Evolutionary conservation across 2,113 vertebrate genomes (phyloP), one percentile per base, ranked within the genome.

Genomic region (Hippocampus barbouri): DNA sequence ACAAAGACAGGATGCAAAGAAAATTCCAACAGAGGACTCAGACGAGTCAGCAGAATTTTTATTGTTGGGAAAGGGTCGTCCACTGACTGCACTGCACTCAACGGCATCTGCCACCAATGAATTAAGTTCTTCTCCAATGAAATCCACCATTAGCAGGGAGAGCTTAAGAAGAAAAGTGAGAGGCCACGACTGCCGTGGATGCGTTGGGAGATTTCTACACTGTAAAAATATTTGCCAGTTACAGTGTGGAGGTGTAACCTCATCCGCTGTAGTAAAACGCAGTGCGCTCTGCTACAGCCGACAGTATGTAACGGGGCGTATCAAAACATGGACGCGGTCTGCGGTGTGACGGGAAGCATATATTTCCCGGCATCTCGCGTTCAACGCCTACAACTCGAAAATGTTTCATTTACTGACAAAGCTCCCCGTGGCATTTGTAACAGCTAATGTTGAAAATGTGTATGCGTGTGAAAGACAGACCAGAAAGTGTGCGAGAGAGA

Each of bases 1-100:
- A 40, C 61, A 63, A 63, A 40, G 61, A 41, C 61, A 41, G 61
- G 61, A 63, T 63, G 20, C 10, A 63, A 65, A 43, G 40, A 65
- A 43, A 65, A 65, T 63, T 56, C 53, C 23, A 27, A 59, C 11
- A 59, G 9, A 56, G n/a, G n/a, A 59, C 25, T 25, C 7, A 9
- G 40, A 23, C 40, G 2, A 65, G 40, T 41, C 40, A 65, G 40
- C 20, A n/a, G 62, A 43, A 43, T 65, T 65, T 65, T 40, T 65
- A 11, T 65, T 7, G 38, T 43, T 65, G 43, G 4, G 21, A 65
- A 43, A 14, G 34, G 18, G 16, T 18, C 5, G 6, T 40, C 11
- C 20, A 25, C 61, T 7, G 8, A 40, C 61, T 1, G n/a, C 30
- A n/a, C 23, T 40, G 34, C 5, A 38, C 20, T 20, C 3, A 38